Percentiles rank a stretch among this genome's conserved stretches.
Conservation (phyloP, 2,888 invertebrate species). For the Caenorhabditis afra region DNA sequence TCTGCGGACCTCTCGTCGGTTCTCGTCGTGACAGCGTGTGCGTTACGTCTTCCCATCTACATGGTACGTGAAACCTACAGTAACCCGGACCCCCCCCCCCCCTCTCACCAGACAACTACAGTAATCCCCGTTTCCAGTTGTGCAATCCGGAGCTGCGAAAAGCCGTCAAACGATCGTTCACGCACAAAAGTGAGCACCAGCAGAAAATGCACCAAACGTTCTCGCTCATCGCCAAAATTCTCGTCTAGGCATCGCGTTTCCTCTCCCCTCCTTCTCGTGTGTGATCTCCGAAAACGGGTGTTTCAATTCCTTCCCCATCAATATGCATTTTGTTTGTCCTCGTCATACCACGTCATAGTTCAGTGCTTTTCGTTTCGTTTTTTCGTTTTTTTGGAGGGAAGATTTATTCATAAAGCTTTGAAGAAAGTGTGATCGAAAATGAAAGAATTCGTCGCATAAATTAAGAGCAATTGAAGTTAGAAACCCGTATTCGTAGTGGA, state of each 20-base stretch:
- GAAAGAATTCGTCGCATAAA: not conserved
- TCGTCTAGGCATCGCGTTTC: conserved; percentile 30
- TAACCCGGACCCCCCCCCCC: not conserved
- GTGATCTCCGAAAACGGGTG: conserved; percentile 28
- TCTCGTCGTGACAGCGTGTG: conserved; percentile 63
- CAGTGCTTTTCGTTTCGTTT: conserved; percentile 40
- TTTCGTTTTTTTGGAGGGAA: no score
- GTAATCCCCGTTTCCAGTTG: conserved; percentile 21
- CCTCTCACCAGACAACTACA: not conserved
- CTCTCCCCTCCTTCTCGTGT: not conserved
- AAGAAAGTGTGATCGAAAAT: conserved; percentile 7
- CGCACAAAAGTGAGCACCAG: conserved; percentile 48
- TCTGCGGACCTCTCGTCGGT: conserved; percentile 64
- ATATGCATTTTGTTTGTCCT: conserved; percentile 36
- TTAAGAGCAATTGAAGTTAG: conserved; percentile 5
- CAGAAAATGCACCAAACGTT: conserved; percentile 57
- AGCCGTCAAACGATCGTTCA: conserved; percentile 50
- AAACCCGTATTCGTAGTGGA: not conserved
- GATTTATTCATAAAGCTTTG: conserved; percentile 46
- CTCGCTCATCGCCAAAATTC: conserved; percentile 52
- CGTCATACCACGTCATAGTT: conserved; percentile 45
- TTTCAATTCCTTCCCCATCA: conserved; percentile 17
- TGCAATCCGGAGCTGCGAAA: conserved; percentile 66
- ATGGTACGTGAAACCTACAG: conserved; percentile 38
- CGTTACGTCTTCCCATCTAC: conserved; percentile 64